Percentiles rank a stretch among this genome's conserved stretches.
These are phyloP conservation scores for Gorsachius magnificus DNA, from an alignment of 2,797 vertebrate genomes.

Conservation along the genomic window DNA sequence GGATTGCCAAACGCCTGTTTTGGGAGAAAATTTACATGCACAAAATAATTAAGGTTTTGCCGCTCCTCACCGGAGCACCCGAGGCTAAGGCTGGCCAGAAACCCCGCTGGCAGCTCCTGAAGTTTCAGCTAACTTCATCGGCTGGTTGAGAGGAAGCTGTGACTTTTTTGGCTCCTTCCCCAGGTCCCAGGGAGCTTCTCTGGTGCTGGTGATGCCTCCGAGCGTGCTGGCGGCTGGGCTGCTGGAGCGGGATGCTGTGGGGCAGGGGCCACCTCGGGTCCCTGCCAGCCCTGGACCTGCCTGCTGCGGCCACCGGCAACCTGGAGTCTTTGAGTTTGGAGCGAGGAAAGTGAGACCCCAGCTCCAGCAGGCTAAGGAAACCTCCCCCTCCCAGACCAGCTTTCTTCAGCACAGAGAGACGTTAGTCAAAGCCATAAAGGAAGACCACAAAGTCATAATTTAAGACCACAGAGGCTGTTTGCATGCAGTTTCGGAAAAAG, in stretches of 20 bases:
- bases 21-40: conserved; percentile 16
- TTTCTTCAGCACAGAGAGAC: background rate
- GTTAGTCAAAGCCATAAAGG: background rate
- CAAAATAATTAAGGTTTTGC: conserved; percentile 14
- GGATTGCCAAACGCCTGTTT: conserved; percentile 25
- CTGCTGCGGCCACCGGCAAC: rapidly evolving
- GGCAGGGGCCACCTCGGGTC: rapidly evolving
- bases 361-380: background rate
- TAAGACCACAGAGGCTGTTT: background rate
- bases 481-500: background rate
- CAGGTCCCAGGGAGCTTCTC: background rate
- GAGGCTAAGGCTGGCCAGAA: background rate
- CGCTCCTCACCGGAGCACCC: background rate
- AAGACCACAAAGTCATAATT: background rate
- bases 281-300: background rate
- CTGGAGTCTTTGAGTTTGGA: background rate
- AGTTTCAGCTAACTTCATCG: background rate
- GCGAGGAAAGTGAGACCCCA: background rate
- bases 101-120: background rate
- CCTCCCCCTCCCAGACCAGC: background rate
- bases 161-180: background rate
- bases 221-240: background rate
- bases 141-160: background rate
- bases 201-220: background rate
- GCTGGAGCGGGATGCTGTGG: background rate